Conservation (phyloP, 2,888 invertebrate genomes). For the Rhogogaster chlorosoma region DNA sequence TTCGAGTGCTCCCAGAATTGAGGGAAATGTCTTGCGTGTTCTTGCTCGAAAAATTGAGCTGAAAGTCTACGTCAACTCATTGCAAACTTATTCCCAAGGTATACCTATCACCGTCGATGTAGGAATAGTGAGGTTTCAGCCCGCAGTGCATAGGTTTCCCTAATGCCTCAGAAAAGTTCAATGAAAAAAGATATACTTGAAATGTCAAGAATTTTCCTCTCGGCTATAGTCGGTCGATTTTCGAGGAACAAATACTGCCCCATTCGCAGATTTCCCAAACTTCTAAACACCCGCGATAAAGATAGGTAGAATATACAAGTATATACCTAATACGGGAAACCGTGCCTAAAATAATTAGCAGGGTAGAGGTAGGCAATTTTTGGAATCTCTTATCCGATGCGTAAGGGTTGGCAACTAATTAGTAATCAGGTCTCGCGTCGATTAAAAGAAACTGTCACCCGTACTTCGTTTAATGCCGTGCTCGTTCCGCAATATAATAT, state of each 20-base stretch:
- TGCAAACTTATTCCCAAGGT: background rate
- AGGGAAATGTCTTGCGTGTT: background rate
- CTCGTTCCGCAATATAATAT: constrained; percentile 86
- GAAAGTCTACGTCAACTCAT: background rate
- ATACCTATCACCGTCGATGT: background rate
- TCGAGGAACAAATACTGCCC: background rate
- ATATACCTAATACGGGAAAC: background rate
- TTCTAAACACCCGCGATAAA: background rate
- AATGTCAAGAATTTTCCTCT: background rate
- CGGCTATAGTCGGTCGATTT: background rate
- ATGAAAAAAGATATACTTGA: background rate
- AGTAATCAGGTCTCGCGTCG: constrained; percentile 16
- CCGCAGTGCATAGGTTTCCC: background rate
- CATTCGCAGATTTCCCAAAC: background rate
- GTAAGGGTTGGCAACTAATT: background rate
- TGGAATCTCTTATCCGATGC: background rate
- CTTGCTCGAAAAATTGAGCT: background rate
- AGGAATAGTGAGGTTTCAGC: background rate
- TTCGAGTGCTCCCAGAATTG: background rate
- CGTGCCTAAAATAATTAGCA: background rate
- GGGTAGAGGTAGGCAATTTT: background rate
- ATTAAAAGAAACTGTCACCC: constrained; percentile 51
- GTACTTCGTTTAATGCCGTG: constrained; percentile 54
- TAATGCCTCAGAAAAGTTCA: background rate
- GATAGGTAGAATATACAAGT: background rate